Percentiles rank a stretch among this genome's conserved stretches.
Evolutionary conservation across 2,113 vertebrate genomes (phyloP).

Genomic region (Meriones unguiculatus): DNA sequence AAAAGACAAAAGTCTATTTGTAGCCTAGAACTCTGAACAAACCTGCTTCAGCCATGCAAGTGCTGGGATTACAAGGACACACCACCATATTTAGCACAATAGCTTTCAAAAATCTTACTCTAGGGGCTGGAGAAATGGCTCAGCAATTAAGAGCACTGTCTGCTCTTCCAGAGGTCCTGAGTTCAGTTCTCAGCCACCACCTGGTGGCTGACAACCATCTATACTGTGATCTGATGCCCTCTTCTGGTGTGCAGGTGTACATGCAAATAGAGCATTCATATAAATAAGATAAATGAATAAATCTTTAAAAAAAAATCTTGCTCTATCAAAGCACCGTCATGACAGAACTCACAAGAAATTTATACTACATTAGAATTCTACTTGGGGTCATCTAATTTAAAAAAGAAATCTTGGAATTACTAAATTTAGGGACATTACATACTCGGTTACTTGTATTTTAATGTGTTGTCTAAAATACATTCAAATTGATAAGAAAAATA

Average conservation of each 20-base stretch:
- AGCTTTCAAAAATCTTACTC: background rate
- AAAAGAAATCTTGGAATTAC: background rate
- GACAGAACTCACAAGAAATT: background rate
- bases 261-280: too few species aligned
- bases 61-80: background rate
- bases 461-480: background rate
- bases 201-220: too few species aligned
- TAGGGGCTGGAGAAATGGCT: too few species aligned
- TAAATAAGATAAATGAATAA: too few species aligned
- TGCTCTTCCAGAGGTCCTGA: too few species aligned
- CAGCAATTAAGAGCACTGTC: too few species aligned
- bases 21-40: background rate
- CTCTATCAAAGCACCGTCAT: background rate
- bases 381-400: background rate
- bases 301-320: background rate
- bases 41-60: background rate
- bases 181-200: too few species aligned
- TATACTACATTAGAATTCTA: constrained; percentile 20
- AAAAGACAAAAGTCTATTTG: background rate
- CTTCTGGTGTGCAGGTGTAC: too few species aligned
- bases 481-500: constrained; percentile 7
- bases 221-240: too few species aligned
- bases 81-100: background rate
- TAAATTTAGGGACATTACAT: background rate
- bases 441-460: background rate